Base-by-base conservation (phyloP, 2,797 vertebrate genomes). In the Gallinago nigripennis region DNA sequence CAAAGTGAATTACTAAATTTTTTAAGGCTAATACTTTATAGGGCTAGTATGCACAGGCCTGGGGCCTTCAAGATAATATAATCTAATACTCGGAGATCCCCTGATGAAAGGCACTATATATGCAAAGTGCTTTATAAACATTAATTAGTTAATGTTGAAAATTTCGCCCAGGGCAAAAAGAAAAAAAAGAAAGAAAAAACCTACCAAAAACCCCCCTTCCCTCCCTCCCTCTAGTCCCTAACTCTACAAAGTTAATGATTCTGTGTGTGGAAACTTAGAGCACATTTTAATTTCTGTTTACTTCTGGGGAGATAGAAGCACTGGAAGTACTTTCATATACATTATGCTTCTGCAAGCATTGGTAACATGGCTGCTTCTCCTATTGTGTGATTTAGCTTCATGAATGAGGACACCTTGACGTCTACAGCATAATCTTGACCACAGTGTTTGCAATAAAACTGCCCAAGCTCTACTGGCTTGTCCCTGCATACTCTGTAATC, bases 21-120 rank as follows among this genome's bases (percentile, higher is more conserved):
- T 93, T 63, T 92, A 94, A 94, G 94, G 91, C 87, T 95, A 95
- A 94, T 93, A 91, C 83, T 94, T 95, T 96, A 88, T 84, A 91
- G 90, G 94, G 60, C 88, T 95, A 94, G 94, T 82, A 86, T 92
- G 91, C 95, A 88, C 84, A 92, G 92, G 96, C 97, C 96, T 96
- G 82, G 57, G 96, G 97, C 97, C 95, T 96, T 95, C 84, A 78
- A 96, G 95, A 96, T 97, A 96, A 96, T 96, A 97, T 96, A 96
- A 95, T 96, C 95, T 96, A 96, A 92, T 96, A 91, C 95, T 95
- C 10, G 95, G 96, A 96, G 97, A 96, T 97, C 93, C 97, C 96
- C 96, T 97, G 96, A 97, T 97, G 96, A 97, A 97, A 97, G 96
- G 95, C 94, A 97, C 96, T 97, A 96, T 97, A 94, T 97, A 97